Evolutionary conservation across 30 jellyfish, hydroid and myxozoan species (phyloP), one percentile per base, ranked within the genome.

Genomic region (Aurelia aurita complex sp. Pacific): DNA sequence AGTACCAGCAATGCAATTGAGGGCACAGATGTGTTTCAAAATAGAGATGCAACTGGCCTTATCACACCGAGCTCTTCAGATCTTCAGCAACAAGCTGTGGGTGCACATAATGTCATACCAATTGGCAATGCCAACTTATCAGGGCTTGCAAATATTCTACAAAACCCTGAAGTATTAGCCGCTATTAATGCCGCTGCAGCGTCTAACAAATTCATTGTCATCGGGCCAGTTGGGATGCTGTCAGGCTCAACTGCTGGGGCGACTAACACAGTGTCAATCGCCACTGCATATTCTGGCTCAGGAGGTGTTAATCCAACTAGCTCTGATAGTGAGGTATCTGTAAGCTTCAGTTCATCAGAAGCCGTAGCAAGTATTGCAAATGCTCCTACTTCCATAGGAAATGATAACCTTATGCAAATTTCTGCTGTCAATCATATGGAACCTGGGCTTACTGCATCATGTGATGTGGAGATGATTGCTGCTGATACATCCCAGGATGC

Each of bases 181-280:
- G 99, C 99, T 46, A 95, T 95, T 23, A 95, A 95, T 81, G 94
- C 95, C 0, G 99, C 99, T 7, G 97, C 99, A 4, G 96, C 99
- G 16, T 84, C 99, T 11, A 95, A 95, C 73, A 95, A 95, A 80
- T 95, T 95, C 80, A 95, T 95, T 64, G 99, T 95, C 18, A 95
- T 95, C 73, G 99, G 99, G 42, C 99, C 99, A 4, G 99, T 95
- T 15, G 97, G 99, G 36, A 95, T 95, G 99, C 86, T 95, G 46
- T 97, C 94, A 65, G 83, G 82, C 6, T 74, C 90, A 29, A 77
- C 72, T 53, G 84, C 97, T 3, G 85, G 77, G 9, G 61, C 97
- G 62, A 65, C 94, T 15, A 73, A 64, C 33, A 82, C 91, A 46
- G 96, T 76, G 9, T 64, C 96, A 16, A 51, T 89, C 23, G 73